Evolutionary conservation across 1,140 invertebrate genomes (phyloP).

Genomic region (Drosophila parabipectinata): DNA sequence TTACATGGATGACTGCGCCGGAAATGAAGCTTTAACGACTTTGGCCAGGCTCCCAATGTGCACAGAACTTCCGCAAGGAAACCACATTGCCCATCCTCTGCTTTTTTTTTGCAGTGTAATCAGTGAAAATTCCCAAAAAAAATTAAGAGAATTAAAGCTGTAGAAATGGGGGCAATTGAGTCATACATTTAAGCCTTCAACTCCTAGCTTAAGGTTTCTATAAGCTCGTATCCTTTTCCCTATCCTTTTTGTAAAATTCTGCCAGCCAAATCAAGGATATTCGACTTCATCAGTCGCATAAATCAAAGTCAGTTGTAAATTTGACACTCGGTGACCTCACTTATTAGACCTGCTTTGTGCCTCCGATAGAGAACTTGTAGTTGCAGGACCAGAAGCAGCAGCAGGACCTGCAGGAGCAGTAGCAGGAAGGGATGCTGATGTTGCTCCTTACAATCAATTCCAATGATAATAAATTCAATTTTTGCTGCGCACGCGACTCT

Average conservation of each 20-base stretch:
- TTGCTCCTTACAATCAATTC: slow-evolving; percentile 71
- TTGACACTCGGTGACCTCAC: slow-evolving; percentile 60
- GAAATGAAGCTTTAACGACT: slow-evolving; percentile 79
- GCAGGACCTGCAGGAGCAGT: neutral
- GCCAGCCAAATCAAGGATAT: slow-evolving; percentile 22
- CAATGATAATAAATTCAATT: slow-evolving; percentile 80
- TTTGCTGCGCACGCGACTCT: slow-evolving; percentile 73
- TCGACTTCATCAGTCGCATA: slow-evolving; percentile 29
- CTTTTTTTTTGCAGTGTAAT: slow-evolving; percentile 32
- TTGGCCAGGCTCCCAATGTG: slow-evolving; percentile 50
- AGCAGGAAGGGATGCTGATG: slow-evolving; percentile 40
- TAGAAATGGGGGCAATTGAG: too few relatives aligned
- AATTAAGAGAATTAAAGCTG: slow-evolving; percentile 43
- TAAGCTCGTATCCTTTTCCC: neutral
- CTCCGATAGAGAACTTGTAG: neutral
- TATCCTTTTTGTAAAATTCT: neutral
- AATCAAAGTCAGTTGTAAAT: slow-evolving; percentile 64
- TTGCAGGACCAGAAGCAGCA: neutral
- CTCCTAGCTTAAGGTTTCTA: neutral
- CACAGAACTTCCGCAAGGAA: slow-evolving; percentile 47
- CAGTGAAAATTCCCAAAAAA: slow-evolving; percentile 25
- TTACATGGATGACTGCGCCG: slow-evolving; percentile 69
- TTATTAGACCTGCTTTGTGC: slow-evolving; percentile 54
- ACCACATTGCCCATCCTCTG: neutral
- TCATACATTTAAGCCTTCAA: too few relatives aligned